Conservation (phyloP, 1,140 invertebrate genomes). For the Microplitis mediator region DNA sequence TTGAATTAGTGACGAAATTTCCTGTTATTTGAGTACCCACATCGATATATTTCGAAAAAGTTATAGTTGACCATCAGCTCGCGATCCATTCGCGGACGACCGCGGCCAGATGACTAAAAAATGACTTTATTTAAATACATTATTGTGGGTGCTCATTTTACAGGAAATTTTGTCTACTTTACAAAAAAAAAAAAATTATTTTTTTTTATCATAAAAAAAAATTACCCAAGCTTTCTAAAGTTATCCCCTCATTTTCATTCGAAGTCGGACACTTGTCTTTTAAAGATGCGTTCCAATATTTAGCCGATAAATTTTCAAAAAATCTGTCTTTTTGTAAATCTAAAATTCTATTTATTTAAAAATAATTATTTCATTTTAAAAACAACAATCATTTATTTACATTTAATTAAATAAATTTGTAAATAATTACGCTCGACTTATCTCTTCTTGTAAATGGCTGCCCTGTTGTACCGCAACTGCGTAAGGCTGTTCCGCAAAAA, state of each 20-base stretch:
- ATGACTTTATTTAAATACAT: too few species aligned
- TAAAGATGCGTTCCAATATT: constrained; percentile 82
- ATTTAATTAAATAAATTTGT: background rate
- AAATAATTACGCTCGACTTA: constrained; percentile 69
- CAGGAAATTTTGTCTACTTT: background rate
- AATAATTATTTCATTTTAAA: background rate
- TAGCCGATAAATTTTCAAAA: constrained; percentile 76
- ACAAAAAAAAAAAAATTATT: background rate
- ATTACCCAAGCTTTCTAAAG: constrained; percentile 81
- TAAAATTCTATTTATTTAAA: constrained; percentile 66
- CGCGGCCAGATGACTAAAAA: too few species aligned
- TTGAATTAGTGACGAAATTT: too few species aligned
- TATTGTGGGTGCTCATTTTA: too few species aligned
- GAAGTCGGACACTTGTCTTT: constrained; percentile 71
- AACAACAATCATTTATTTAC: background rate
- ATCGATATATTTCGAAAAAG: background rate
- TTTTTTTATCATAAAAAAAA: background rate
- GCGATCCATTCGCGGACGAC: too few species aligned
- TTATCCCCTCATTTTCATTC: constrained; percentile 86
- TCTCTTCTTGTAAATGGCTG: constrained; percentile 79
- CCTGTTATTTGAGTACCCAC: too few species aligned
- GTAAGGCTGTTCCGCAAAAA: constrained; percentile 87
- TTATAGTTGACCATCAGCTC: too few species aligned
- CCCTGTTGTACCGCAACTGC: constrained; percentile 87
- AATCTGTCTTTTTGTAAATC: constrained; percentile 85